Percentiles rank a stretch among this genome's conserved stretches.
phyloP scores from a whole-genome alignment of 2,888 invertebrate genomes.

The Drosophila merina region DNA sequence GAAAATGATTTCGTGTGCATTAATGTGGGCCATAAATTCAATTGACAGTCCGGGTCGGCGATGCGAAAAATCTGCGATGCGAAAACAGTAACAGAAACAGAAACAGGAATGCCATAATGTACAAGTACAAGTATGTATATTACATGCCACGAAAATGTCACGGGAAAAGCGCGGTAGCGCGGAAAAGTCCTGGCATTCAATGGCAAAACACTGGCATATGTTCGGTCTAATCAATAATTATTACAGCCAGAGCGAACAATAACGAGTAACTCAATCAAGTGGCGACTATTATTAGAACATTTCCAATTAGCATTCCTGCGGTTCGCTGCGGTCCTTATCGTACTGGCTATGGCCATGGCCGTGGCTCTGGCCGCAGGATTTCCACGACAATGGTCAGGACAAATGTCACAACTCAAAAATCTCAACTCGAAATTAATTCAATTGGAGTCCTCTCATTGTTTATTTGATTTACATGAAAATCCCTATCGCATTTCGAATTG shows the following conservation, averaged over 20 bases:
- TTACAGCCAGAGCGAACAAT: neutral
- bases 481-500: constrained; percentile 1
- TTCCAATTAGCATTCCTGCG: neutral
- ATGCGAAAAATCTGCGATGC: constrained; percentile 12
- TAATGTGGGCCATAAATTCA: constrained; percentile 4
- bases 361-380: neutral
- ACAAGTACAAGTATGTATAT: no score
- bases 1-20: constrained; percentile 1
- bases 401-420: neutral
- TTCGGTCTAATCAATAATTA: constrained; percentile 1
- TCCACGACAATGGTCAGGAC: neutral
- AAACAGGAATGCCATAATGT: no score
- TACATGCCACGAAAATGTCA: no score
- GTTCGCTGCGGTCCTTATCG: neutral
- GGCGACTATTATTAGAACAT: constrained; percentile 1
- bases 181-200: no score
- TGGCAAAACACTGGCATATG: no score
- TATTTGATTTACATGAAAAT: neutral
- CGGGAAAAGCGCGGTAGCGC: no score
- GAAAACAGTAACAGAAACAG: no score
- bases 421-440: neutral
- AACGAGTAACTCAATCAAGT: neutral
- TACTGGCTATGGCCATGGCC: no score
- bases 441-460: constrained; percentile 7
- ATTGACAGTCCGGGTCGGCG: constrained; percentile 9